phyloP scores from a whole-genome alignment of 2,888 invertebrate genomes.

The Drosophila meridiana region DNA sequence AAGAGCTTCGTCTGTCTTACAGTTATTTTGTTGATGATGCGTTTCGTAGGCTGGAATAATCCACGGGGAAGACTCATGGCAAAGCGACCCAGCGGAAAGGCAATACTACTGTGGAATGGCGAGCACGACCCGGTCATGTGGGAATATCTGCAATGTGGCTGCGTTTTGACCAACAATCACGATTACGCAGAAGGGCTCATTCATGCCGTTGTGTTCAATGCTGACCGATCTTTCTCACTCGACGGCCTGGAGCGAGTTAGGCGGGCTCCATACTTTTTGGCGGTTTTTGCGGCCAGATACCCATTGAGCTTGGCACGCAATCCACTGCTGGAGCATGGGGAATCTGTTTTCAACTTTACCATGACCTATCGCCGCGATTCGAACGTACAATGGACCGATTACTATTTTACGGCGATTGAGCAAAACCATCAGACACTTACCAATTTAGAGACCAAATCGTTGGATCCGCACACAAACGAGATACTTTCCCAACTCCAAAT shows the following conservation, averaged over 20 bases:
- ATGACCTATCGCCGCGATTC: slow-evolving; percentile 69
- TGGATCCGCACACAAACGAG: slow-evolving; percentile 4
- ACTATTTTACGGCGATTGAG: slow-evolving; percentile 26
- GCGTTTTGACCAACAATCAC: slow-evolving; percentile 14
- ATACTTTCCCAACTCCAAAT: neutral
- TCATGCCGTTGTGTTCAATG: slow-evolving; percentile 23
- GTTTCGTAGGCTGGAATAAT: neutral
- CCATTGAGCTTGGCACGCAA: slow-evolving; percentile 10
- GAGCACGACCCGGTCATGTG: accelerated
- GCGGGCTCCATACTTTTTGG: slow-evolving; percentile 4
- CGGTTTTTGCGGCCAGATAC: slow-evolving; percentile 14
- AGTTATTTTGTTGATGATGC: slow-evolving; percentile 6
- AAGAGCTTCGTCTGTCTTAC: slow-evolving; percentile 12
- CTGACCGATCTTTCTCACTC: slow-evolving; percentile 4
- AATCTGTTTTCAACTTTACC: slow-evolving; percentile 46
- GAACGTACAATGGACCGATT: slow-evolving; percentile 46
- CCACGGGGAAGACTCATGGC: accelerated
- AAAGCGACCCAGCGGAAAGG: neutral
- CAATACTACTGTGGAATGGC: slow-evolving; percentile 17
- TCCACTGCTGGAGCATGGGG: neutral
- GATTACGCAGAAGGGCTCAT: neutral
- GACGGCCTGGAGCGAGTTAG: slow-evolving; percentile 1
- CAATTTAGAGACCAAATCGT: neutral
- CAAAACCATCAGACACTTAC: neutral
- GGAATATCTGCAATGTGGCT: slow-evolving; percentile 19